Conservation (phyloP, 2,797 vertebrate genomes). For the Danio aesculapii region DNA sequence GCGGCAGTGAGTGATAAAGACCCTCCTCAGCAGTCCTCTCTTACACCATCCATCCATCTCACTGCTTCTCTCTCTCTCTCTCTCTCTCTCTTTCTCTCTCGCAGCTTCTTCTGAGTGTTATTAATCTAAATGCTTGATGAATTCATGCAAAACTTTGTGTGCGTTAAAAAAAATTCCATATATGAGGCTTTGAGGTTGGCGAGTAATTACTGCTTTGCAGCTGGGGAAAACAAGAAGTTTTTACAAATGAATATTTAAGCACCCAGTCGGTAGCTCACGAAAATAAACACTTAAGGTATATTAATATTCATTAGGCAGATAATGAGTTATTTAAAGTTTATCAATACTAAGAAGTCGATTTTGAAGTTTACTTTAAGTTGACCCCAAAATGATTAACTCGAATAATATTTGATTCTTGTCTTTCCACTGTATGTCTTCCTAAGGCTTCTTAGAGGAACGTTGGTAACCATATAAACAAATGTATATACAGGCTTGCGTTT, state of each 20-base stretch:
- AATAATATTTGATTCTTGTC: not conserved
- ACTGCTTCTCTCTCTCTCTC: not conserved
- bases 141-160: not conserved
- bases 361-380: not conserved
- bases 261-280: not conserved
- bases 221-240: not conserved
- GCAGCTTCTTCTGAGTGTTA: not conserved
- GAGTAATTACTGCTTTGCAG: not conserved
- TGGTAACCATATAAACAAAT: too few species aligned
- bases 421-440: too few species aligned
- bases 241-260: not conserved
- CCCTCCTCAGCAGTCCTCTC: slow-evolving; percentile 36
- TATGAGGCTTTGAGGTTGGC: not conserved
- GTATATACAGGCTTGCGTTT: too few species aligned
- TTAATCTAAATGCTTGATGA: slow-evolving; percentile 17
- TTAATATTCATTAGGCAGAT: not conserved
- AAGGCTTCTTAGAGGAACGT: too few species aligned
- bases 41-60: slow-evolving; percentile 34
- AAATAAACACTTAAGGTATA: not conserved
- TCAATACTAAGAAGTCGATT: not conserved
- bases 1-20: slow-evolving; percentile 50
- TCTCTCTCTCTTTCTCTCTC: not conserved
- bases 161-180: slow-evolving; percentile 1
- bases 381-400: not conserved
- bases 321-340: not conserved